These are phyloP conservation scores for Empis stercorea DNA, from an alignment of 2,888 invertebrate genomes.

Conservation along the genomic window DNA sequence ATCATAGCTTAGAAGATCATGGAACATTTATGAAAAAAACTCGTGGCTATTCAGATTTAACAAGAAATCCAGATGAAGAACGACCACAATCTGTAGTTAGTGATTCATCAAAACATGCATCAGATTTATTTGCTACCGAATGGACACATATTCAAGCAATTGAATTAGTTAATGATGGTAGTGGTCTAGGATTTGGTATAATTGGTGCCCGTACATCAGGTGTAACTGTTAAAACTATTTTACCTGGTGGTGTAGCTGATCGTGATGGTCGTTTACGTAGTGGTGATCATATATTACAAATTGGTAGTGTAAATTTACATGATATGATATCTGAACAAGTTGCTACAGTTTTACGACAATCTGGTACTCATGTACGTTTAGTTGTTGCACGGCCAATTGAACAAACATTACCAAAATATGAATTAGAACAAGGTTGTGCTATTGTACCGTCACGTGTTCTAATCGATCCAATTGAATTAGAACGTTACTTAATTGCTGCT, in stretches of 20 bases:
- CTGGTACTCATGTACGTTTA: slow-evolving; percentile 86
- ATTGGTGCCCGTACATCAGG: slow-evolving; percentile 95
- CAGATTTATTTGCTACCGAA: slow-evolving; percentile 69
- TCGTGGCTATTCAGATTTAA: slow-evolving; percentile 38
- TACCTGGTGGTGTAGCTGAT: slow-evolving; percentile 96
- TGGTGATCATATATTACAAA: slow-evolving; percentile 96
- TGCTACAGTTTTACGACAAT: slow-evolving; percentile 87
- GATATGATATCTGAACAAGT: slow-evolving; percentile 99
- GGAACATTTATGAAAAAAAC: slow-evolving; percentile 48
- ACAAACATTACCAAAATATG: slow-evolving; percentile 46
- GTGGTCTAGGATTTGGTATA: slow-evolving; percentile 96
- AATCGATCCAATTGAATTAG: slow-evolving; percentile 75
- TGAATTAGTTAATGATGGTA: slow-evolving; percentile 93
- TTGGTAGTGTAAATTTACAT: slow-evolving; percentile 76
- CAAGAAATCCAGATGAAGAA: slow-evolving; percentile 34
- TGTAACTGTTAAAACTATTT: slow-evolving; percentile 97
- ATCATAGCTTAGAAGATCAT: slow-evolving; percentile 16
- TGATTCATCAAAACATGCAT: slow-evolving; percentile 52
- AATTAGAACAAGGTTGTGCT: slow-evolving; percentile 43
- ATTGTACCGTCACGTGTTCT: slow-evolving; percentile 59
- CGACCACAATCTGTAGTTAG: slow-evolving; percentile 52
- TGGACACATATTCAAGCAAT: slow-evolving; percentile 97
- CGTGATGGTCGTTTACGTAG: slow-evolving; percentile 92
- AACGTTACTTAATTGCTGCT: slow-evolving; percentile 71
- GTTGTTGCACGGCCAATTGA: slow-evolving; percentile 89